Base-by-base conservation (phyloP, 2,888 invertebrate species). In the Drosophila imparisetae region DNA sequence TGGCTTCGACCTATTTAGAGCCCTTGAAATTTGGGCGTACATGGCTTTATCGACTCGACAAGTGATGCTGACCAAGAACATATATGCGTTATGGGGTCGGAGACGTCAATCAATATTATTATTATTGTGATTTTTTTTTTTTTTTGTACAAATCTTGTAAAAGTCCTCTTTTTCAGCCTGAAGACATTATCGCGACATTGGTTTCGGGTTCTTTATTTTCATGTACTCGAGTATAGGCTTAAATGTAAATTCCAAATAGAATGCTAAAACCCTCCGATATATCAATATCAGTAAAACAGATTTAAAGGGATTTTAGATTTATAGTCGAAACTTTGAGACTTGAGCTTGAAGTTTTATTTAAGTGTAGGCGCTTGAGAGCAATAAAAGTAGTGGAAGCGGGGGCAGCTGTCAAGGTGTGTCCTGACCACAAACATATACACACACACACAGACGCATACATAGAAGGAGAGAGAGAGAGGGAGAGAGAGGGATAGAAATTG, bases 321-420 rank as follows among this genome's bases (percentile, higher is more conserved):
- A 45, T 21, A 7, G 4, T 21, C 1, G 1, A 6, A 6, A 11
- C 11, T 13, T 42, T 42, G 21, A 7, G 13, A 13, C 6, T 13
- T 21, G 21, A 3, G 42, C 21, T 13, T 7, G 13, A 7, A 21
- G 13, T 24, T 45, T 45, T 21, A 4, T 24, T 24, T 15, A 27
- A 36, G 40, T 38, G 27, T 18, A 24, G 11, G 10, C 10, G 27
- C 29, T 49, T 49, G 11, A 18, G 29, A 10, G 29, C 18, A 29
- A 11, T 27, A 29, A 27, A 4, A 38, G 55, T 4, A 5, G 7
- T 2, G 15, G 30, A 6, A 4, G n/a, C 30, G n/a, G 24, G 11
- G n/a, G 42, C 32, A 27, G 50, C 13, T 29, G 49, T n/a, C 38
- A 58, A 78, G 79, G 79, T 78, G 80, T 72, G 80, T 62, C 62